phyloP scores from a whole-genome alignment of 1,140 invertebrate genomes.

The Temnothorax curvispinosus region DNA sequence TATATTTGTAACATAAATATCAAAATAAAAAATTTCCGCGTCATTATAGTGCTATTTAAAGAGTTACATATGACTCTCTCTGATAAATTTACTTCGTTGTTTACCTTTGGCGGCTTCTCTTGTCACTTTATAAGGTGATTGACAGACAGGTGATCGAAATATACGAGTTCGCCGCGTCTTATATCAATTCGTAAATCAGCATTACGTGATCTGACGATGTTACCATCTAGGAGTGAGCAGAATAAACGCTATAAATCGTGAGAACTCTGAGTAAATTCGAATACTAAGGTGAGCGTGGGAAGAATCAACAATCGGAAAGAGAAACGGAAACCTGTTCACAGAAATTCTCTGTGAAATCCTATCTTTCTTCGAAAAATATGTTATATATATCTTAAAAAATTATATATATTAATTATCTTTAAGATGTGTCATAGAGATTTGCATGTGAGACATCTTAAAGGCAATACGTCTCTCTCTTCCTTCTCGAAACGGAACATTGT shows the following conservation, averaged over 20 bases:
- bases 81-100: background rate
- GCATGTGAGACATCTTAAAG: background rate
- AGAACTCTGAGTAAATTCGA: constrained; percentile 5
- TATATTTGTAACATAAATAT: background rate
- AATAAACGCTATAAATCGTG: background rate
- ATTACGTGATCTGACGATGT: background rate
- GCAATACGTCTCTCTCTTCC: background rate
- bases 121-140: background rate
- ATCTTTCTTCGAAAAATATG: background rate
- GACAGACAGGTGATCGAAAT: background rate
- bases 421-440: background rate
- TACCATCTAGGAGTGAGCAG: background rate
- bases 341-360: background rate
- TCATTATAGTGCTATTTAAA: background rate
- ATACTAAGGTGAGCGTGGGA: background rate
- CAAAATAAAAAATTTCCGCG: background rate
- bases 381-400: background rate
- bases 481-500: background rate
- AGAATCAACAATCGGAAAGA: background rate
- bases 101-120: background rate
- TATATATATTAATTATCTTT: background rate
- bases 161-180: background rate
- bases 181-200: background rate
- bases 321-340: background rate
- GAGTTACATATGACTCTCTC: background rate